Percentiles rank a stretch among this genome's conserved stretches.
Evolutionary conservation across 2,888 invertebrate genomes (phyloP).

Genomic region (Piscicola geometra): DNA sequence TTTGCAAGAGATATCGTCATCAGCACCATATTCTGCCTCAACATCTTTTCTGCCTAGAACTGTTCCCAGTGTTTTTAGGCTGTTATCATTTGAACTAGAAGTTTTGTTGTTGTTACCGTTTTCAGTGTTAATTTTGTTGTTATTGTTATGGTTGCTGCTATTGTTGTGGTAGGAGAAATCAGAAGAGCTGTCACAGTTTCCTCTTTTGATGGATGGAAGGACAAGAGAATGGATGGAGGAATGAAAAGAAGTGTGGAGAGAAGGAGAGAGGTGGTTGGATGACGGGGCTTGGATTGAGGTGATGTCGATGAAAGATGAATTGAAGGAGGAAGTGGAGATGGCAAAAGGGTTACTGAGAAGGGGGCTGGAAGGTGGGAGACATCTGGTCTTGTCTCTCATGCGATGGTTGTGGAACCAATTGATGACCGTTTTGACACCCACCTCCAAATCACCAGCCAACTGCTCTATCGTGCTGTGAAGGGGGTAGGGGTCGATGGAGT

Average conservation of each 20-base stretch:
- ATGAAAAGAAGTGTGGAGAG: too few species aligned
- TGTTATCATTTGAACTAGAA: not conserved
- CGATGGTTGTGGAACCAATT: constrained; percentile 99
- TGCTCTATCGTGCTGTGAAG: constrained; percentile 93
- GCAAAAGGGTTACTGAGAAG: constrained; percentile 41
- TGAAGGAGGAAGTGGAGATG: not conserved
- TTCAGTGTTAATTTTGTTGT: too few species aligned
- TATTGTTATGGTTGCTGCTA: too few species aligned
- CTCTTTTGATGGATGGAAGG: too few species aligned
- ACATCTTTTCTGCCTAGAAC: not conserved
- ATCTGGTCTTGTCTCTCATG: constrained; percentile 76
- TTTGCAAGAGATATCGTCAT: not conserved
- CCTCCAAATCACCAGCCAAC: constrained; percentile 77
- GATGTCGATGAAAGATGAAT: constrained; percentile 39
- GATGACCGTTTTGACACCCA: constrained; percentile 90
- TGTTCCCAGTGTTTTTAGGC: not conserved
- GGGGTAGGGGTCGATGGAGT: constrained; percentile 92
- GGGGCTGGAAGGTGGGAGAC: constrained; percentile 46
- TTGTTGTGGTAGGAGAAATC: too few species aligned
- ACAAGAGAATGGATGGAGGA: too few species aligned
- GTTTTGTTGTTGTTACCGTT: too few species aligned
- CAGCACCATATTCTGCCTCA: not conserved
- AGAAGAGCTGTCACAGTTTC: too few species aligned
- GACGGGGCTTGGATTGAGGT: constrained; percentile 42
- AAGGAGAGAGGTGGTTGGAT: constrained; percentile 35